These are phyloP conservation scores for Gymnocheta viridis DNA, from an alignment of 2,888 invertebrate species.

Conservation along the genomic window DNA sequence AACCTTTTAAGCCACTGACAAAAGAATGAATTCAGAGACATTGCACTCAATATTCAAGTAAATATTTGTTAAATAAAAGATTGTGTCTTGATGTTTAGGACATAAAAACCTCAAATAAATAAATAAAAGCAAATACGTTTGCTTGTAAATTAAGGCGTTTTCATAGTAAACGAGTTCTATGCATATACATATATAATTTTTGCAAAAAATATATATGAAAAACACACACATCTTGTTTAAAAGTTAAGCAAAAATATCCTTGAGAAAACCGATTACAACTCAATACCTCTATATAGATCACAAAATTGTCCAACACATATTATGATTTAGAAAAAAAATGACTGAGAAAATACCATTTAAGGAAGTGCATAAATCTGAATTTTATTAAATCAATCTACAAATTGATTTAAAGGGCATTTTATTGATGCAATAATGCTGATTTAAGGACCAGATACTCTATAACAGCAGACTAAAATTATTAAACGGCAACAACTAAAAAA, in stretches of 20 bases:
- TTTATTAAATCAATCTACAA: constrained; percentile 30
- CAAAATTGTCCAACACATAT: constrained; percentile 15
- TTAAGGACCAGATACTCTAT: constrained; percentile 13
- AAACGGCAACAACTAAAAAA: not conserved
- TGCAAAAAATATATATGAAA: too few species aligned
- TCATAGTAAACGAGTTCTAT: too few species aligned
- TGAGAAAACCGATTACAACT: not conserved
- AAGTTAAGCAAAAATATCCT: constrained; percentile 3
- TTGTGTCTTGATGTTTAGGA: too few species aligned
- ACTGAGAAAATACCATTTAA: not conserved
- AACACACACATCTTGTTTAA: too few species aligned
- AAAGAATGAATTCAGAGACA: too few species aligned
- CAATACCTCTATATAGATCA: not conserved
- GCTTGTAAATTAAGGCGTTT: too few species aligned
- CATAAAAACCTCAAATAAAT: too few species aligned
- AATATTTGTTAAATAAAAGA: too few species aligned
- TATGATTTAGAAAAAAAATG: constrained; percentile 21
- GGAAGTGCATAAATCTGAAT: constrained; percentile 54
- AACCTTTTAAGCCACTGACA: too few species aligned
- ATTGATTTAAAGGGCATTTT: constrained; percentile 32
- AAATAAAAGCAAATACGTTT: too few species aligned
- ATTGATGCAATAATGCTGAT: not conserved
- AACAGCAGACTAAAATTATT: not conserved
- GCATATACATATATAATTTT: too few species aligned
- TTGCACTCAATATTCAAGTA: too few species aligned